Evolutionary conservation across 1,140 invertebrate species (phyloP), one percentile per base, ranked within the genome.

Genomic region (Drosophila ananassae): DNA sequence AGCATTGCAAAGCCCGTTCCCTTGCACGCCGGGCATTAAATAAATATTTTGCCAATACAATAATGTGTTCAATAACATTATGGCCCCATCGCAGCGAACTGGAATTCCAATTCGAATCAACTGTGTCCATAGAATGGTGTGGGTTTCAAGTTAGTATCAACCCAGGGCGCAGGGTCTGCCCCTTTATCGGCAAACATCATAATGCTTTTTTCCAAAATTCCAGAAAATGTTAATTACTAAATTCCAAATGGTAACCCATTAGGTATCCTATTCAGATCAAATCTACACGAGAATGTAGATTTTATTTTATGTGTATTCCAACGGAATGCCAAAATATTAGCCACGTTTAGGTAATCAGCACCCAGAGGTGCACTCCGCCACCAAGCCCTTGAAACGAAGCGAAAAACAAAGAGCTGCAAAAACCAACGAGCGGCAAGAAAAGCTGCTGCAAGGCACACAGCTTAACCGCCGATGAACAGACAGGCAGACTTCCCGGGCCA

Each of bases 291-390:
- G 21, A 10, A 24, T 2, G 3, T 22, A 37, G 13, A 30, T 21
- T 41, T 60, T 67, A 10, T 28, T 51, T 5, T 2, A 0, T 44
- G 63, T 63, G 25, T n/a, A 9, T 37, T 2, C 2, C 32, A 66
- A 39, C 22, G 50, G 52, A 32, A 57, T 46, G 25, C 21, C 51
- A 57, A 72, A 73, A 68, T 57, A 66, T 62, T 54, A 75, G 77
- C 55, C 73, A 77, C 67, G 69, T 85, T 47, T 57, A 80, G 81
- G 87, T 85, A 85, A 85, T 85, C 82, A 87, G 82, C 82, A 73
- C 68, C 68, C 71, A 67, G 37, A 71, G 75, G 79, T 74, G 59
- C 56, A 47, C 59, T 51, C 22, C n/a, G 24, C 55, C 41, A 46
- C 44, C 41, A 53, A 50, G 58, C 52, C 44, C 59, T 48, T 67